phyloP scores from a whole-genome alignment of 2,797 vertebrate species.

The Premnoplex brunnescens region DNA sequence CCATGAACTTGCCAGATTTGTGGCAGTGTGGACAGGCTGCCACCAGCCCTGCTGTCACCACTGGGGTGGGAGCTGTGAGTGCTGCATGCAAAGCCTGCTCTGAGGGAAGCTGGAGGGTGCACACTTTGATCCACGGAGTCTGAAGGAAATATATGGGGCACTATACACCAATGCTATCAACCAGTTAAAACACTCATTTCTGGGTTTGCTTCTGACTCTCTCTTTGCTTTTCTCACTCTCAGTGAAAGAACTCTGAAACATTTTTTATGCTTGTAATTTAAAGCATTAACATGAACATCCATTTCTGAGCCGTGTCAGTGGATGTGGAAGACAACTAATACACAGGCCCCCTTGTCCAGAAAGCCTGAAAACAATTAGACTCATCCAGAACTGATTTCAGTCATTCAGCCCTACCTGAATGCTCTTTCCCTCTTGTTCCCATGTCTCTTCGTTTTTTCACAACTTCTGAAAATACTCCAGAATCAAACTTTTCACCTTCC shows the following conservation, averaged over 20 bases:
- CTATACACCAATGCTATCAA: neutral
- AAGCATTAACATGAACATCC: neutral
- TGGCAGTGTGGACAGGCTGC: neutral
- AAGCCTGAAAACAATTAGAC: neutral
- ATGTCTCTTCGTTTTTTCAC: neutral
- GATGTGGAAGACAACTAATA: neutral
- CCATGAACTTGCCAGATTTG: neutral
- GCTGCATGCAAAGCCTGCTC: neutral
- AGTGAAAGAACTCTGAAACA: neutral
- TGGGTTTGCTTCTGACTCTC: neutral
- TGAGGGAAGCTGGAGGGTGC: neutral
- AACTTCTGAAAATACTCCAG: neutral
- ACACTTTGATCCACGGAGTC: neutral
- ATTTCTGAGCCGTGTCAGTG: neutral
- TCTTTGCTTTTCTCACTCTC: neutral
- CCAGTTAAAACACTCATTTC: neutral
- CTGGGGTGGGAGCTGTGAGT: neutral
- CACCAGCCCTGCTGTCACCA: neutral
- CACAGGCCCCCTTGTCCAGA: neutral
- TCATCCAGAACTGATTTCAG: neutral
- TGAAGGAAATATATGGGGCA: neutral
- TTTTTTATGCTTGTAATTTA: neutral
- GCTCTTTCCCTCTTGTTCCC: neutral
- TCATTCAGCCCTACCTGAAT: neutral
- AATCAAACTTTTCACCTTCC: rapidly evolving